Conservation (phyloP, 2,888 invertebrate genomes). For the Lysandra coridon region DNA sequence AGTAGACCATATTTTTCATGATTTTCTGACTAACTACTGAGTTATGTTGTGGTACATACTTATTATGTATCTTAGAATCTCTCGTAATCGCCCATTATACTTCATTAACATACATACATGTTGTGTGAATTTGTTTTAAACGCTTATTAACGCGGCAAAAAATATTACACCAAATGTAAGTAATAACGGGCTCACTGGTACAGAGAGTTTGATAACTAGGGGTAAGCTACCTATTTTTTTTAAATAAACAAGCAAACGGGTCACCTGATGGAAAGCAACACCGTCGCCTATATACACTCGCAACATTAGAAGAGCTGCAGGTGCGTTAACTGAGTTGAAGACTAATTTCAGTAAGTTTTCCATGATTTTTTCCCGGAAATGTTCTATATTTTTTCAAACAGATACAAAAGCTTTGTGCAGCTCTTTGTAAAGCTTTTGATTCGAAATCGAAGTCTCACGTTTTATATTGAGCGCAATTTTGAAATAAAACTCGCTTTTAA, state of each 20-base stretch:
- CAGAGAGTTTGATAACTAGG: not conserved
- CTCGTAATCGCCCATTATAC: conserved; percentile 19
- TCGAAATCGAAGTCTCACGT: not conserved
- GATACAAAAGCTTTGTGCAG: too few species aligned
- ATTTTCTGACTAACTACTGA: not conserved
- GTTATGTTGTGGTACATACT: not conserved
- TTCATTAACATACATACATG: conserved; percentile 22
- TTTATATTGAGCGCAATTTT: too few species aligned
- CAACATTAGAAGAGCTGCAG: too few species aligned
- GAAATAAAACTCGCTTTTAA: too few species aligned
- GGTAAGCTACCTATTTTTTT: too few species aligned
- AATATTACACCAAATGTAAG: not conserved
- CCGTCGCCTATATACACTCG: too few species aligned
- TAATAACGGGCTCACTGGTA: not conserved
- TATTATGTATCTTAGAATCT: conserved; percentile 22
- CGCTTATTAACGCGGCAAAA: conserved; percentile 15
- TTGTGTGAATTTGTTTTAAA: conserved; percentile 11
- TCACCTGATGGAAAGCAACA: too few species aligned
- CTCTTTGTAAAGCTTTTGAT: not conserved
- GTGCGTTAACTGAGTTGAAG: not conserved
- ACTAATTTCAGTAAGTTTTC: not conserved
- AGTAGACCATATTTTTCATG: too few species aligned
- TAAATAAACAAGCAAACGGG: too few species aligned
- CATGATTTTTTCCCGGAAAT: not conserved
- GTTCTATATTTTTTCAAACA: too few species aligned